phyloP scores from a whole-genome alignment of 2,797 vertebrate species.

The Avahi laniger region DNA sequence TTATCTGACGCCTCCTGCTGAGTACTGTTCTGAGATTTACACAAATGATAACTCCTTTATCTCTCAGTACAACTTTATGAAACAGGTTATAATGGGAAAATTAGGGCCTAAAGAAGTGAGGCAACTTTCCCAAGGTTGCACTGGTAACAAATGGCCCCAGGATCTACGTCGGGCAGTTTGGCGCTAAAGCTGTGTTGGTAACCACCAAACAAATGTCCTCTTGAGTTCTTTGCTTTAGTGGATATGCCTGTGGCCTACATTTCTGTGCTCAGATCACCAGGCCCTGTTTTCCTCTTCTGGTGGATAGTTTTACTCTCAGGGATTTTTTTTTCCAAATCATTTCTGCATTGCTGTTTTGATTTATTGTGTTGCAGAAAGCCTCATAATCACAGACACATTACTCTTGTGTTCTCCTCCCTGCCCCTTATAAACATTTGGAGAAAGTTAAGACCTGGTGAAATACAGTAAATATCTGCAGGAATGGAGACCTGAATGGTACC shows the following conservation, averaged over 20 bases:
- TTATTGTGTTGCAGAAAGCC: slow-evolving; percentile 50
- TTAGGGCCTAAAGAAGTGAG: neutral
- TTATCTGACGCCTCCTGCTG: neutral
- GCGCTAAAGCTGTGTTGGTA: neutral
- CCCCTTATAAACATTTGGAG: slow-evolving; percentile 35
- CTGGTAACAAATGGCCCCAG: neutral
- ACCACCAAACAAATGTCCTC: neutral
- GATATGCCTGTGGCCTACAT: neutral
- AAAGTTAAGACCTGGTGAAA: slow-evolving; percentile 1
- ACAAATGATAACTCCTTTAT: neutral
- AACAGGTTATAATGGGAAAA: neutral
- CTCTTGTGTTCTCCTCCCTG: neutral
- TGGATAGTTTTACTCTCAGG: neutral
- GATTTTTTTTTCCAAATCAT: slow-evolving; percentile 41
- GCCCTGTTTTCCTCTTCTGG: neutral
- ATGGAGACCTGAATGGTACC: neutral
- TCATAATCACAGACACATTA: slow-evolving; percentile 19
- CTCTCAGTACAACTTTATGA: neutral
- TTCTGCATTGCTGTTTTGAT: slow-evolving; percentile 27
- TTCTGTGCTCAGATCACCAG: neutral
- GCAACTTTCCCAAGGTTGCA: neutral
- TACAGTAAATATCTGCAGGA: neutral
- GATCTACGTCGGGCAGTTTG: too few species aligned
- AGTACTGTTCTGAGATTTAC: neutral
- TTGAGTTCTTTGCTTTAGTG: neutral